Percentiles rank a stretch among this genome's conserved stretches.
These are phyloP conservation scores for Stegodyphus mimosarum DNA, from an alignment of 1,140 invertebrate genomes.

Conservation along the genomic window DNA sequence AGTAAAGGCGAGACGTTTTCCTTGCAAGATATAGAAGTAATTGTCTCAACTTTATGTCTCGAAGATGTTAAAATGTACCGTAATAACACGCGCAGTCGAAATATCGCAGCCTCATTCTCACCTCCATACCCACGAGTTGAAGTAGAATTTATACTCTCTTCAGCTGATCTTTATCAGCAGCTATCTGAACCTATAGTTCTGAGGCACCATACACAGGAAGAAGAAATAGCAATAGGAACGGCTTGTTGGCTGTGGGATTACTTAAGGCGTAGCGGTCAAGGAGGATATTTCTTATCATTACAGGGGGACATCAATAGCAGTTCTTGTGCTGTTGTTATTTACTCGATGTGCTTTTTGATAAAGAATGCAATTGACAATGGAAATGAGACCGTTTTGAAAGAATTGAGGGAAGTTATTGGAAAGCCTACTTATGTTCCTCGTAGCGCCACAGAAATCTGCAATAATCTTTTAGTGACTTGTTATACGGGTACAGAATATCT, in stretches of 20 bases:
- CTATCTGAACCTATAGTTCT: neutral
- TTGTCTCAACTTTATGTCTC: slow-evolving; percentile 87
- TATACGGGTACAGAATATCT: slow-evolving; percentile 98
- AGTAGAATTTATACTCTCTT: slow-evolving; percentile 71
- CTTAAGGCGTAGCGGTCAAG: slow-evolving; percentile 86
- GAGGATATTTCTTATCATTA: slow-evolving; percentile 95
- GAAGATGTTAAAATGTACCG: slow-evolving; percentile 89
- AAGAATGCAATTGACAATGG: slow-evolving; percentile 82
- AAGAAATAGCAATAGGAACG: slow-evolving; percentile 87
- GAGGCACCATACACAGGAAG: slow-evolving; percentile 71
- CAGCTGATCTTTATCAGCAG: slow-evolving; percentile 71
- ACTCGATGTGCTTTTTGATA: slow-evolving; percentile 94
- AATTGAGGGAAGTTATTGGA: slow-evolving; percentile 86
- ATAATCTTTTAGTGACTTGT: slow-evolving; percentile 91
- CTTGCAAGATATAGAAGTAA: slow-evolving; percentile 92
- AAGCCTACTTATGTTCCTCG: slow-evolving; percentile 86
- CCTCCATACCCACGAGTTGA: slow-evolving; percentile 81
- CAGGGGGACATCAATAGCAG: slow-evolving; percentile 98
- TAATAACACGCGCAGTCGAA: slow-evolving; percentile 77
- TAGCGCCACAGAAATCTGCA: slow-evolving; percentile 86
- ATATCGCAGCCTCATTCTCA: slow-evolving; percentile 74
- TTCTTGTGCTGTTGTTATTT: slow-evolving; percentile 93
- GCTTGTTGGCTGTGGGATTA: slow-evolving; percentile 99
- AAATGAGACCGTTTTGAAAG: slow-evolving; percentile 78
- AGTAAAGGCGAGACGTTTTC: slow-evolving; percentile 87